Base-by-base conservation (phyloP, 1,140 invertebrate genomes). In the Aphelenchoides fujianensis region DNA sequence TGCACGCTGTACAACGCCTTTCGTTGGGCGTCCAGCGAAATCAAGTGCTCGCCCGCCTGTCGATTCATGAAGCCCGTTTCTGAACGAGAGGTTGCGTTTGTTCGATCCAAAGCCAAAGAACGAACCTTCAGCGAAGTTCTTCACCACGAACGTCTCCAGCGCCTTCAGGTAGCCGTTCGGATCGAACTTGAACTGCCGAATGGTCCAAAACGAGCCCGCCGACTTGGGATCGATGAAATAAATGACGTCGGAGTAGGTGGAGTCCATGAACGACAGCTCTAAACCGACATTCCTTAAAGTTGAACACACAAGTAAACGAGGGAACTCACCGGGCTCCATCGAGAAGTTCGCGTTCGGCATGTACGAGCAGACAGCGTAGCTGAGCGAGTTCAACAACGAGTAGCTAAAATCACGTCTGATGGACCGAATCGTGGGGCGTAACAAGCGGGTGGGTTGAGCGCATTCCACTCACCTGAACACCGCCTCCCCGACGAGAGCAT, bases 251-350 rank as follows among this genome's bases (percentile, higher is more conserved):
- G 73, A 75, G 28, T 74, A 74, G 0, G 73, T 71, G 3, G 72
- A 55, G 72, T 74, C 72, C 72, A 74, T 74, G 19, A 74, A 74
- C 5, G 72, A 75, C 41, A 74, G 72, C 27, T 74, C 70, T 72
- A 55, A 34, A 66, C n/a, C 23, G n/a, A 74, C 54, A 37, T 12
- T 19, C 12, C 27, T 48, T 2, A n/a, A 2, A 1, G 1, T n/a
- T 48, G 1, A 66, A 23, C 16, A 41, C n/a, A n/a, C 9, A 64
- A 35, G 53, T 16, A 35, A 19, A 23, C 53, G 23, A 19, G 28
- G 12, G 34, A 52, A 72, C 27, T 2, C 27, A 72, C 70, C 72
- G 27, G 72, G 72, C 59, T 74, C 72, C 72, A 74, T 68, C 31
- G 37, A 31, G 63, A 74, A 74, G 3, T 41, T 67, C 12, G 72